Base-by-base conservation (phyloP, 1,140 invertebrate species). In the Phortica variegata region DNA sequence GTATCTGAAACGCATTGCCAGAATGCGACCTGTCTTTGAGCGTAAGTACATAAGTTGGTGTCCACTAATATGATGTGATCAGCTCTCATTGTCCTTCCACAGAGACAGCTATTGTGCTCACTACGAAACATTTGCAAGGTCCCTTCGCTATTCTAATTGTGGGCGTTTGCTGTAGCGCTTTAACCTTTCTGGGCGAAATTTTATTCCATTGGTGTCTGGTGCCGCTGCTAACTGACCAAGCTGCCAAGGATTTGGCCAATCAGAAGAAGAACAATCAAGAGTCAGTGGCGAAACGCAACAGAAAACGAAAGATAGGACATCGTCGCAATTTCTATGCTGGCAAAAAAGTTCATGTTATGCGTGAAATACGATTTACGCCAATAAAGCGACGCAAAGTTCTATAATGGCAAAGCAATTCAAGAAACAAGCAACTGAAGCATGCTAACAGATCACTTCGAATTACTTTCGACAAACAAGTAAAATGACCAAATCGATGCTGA, bases 111-210 rank as follows among this genome's bases (percentile, higher is more conserved):
- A 75, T 72, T 26, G 65, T 79, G 3, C 51, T 81, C 16, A 78
- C 79, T 19, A 61, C 75, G 17, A 58, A 76, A 29, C 79, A 81
- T 58, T 54, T 82, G 13, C 73, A 79, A 52, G 77, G 79, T 2
- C 77, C 80, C 3, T 81, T 81, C 49, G 59, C 71, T 10, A 75
- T 77, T 6, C 53, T 82, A 3, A 39, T 61, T 10, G 34, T 79
- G 6, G 80, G 80, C 1, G 54, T 75, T 1, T 37, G 31, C 18
- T 49, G 42, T 12, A 44, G 60, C 26, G 41, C 26, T 1, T 13
- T 68, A 23, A 60, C 46, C 0, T 68, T 68, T 32, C n/a, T 68
- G 0, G 54, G 7, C 4, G 63, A 68, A 43, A 5, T 26, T 26
- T 6, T 26, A 5, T 6, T 26, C 5, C 23, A 26, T 29, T 68